phyloP scores from a whole-genome alignment of 2,888 invertebrate genomes.

The Danaus chrysippus region DNA sequence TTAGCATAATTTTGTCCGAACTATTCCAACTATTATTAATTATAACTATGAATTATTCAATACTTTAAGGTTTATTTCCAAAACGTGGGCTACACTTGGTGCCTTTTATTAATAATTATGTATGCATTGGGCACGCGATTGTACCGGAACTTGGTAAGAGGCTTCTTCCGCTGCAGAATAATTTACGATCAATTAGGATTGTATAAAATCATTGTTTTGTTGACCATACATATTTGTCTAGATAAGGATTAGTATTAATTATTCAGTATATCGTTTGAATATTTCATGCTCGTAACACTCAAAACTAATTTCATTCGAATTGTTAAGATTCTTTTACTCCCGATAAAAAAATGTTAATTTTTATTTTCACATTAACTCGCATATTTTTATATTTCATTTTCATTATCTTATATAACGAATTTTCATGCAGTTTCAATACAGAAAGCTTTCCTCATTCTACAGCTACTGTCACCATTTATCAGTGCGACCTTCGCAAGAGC shows the following conservation, averaged over 20 bases:
- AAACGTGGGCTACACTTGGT: neutral
- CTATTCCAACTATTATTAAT: too few relatives aligned
- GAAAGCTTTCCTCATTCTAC: slow-evolving; percentile 21
- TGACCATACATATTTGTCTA: slow-evolving; percentile 19
- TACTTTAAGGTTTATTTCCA: neutral
- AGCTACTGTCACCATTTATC: slow-evolving; percentile 52
- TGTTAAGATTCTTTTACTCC: too few relatives aligned
- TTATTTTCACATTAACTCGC: too few relatives aligned
- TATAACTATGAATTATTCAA: too few relatives aligned
- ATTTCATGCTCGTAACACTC: too few relatives aligned
- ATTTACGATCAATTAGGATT: slow-evolving; percentile 27
- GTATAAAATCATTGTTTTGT: slow-evolving; percentile 22
- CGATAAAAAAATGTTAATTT: too few relatives aligned
- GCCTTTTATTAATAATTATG: slow-evolving; percentile 12
- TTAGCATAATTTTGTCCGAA: too few relatives aligned
- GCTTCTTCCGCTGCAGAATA: slow-evolving; percentile 30
- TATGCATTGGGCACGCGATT: slow-evolving; percentile 19
- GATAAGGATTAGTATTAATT: slow-evolving; percentile 6
- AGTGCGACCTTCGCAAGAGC: slow-evolving; percentile 71
- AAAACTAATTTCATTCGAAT: too few relatives aligned
- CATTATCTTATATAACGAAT: neutral
- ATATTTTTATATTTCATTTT: too few relatives aligned
- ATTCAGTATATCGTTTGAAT: too few relatives aligned
- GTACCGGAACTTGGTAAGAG: slow-evolving; percentile 32
- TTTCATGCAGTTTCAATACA: slow-evolving; percentile 9